Evolutionary conservation across 2,888 invertebrate species (phyloP).

Genomic region (Terebella lapidaria): DNA sequence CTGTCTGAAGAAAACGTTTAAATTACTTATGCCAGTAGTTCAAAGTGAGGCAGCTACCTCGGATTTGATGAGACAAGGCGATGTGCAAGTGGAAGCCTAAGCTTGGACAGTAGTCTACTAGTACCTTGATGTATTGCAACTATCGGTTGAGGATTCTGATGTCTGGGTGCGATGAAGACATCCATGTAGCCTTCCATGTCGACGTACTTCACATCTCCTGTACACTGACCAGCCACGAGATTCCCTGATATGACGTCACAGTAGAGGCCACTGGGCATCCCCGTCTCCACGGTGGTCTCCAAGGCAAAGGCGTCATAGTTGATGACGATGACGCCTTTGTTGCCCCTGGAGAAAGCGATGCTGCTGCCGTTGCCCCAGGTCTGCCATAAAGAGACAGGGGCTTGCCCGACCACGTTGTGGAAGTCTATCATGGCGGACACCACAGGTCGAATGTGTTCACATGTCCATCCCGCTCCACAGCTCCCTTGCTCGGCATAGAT

Average conservation of each 20-base stretch:
- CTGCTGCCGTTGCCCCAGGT: slow-evolving; percentile 78
- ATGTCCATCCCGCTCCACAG: slow-evolving; percentile 30
- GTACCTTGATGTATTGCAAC: no score
- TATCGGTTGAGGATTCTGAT: no score
- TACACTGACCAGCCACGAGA: slow-evolving; percentile 52
- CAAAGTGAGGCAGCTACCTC: no score
- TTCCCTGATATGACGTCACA: slow-evolving; percentile 81
- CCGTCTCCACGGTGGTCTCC: slow-evolving; percentile 40
- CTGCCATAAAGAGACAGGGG: slow-evolving; percentile 61
- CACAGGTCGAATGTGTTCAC: slow-evolving; percentile 19
- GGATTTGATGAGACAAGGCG: no score
- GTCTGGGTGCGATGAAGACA: slow-evolving; percentile 1
- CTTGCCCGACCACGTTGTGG: slow-evolving; percentile 59
- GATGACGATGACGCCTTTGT: slow-evolving; percentile 66
- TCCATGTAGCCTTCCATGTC: no score
- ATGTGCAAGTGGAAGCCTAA: no score
- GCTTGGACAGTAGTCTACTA: no score
- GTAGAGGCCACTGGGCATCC: slow-evolving; percentile 70
- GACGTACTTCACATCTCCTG: no score
- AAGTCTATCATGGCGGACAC: slow-evolving; percentile 67
- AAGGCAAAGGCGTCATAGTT: slow-evolving; percentile 60
- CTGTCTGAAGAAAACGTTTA: no score
- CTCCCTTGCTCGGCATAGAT: slow-evolving; percentile 26
- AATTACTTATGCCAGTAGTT: no score
- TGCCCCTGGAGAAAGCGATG: slow-evolving; percentile 77